phyloP scores from a whole-genome alignment of 2,797 vertebrate species.

The Smutsia gigantea region DNA sequence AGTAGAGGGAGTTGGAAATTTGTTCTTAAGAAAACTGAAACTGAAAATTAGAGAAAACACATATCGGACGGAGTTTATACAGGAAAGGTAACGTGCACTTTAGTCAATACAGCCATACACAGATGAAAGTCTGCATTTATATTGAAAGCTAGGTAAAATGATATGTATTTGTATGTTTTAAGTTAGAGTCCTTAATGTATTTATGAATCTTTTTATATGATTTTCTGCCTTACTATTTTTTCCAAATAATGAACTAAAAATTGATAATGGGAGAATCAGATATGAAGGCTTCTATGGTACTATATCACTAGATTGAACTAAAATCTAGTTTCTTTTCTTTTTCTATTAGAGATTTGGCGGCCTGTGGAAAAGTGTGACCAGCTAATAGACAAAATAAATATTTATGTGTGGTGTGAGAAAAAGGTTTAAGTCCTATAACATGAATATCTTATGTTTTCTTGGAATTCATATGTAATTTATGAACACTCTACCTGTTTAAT shows the following conservation, averaged over 20 bases:
- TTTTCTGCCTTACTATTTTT: not conserved
- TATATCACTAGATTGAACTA: not conserved
- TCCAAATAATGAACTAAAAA: conserved; percentile 27
- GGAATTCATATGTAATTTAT: not conserved
- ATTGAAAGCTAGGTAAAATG: not conserved
- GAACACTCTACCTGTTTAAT: not conserved
- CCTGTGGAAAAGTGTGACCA: not conserved
- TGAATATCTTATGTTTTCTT: not conserved
- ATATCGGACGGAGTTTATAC: not conserved
- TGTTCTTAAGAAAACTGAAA: conserved; percentile 3
- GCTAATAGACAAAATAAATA: not conserved
- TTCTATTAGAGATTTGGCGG: not conserved
- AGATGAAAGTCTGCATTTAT: conserved; percentile 37
- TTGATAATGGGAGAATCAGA: not conserved
- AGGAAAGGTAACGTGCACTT: conserved; percentile 31
- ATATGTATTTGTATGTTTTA: not conserved
- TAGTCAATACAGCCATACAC: not conserved
- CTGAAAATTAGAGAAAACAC: not conserved
- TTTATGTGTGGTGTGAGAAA: not conserved
- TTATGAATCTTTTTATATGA: not conserved
- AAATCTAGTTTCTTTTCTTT: conserved; percentile 43
- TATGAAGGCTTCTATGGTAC: not conserved
- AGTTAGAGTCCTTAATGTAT: not conserved
- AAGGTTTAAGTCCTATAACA: not conserved
- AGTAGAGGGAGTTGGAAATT: conserved; percentile 22